Evolutionary conservation across 2,888 invertebrate genomes (phyloP), one percentile per base, ranked within the genome.

Genomic region (Philereme vetulata): DNA sequence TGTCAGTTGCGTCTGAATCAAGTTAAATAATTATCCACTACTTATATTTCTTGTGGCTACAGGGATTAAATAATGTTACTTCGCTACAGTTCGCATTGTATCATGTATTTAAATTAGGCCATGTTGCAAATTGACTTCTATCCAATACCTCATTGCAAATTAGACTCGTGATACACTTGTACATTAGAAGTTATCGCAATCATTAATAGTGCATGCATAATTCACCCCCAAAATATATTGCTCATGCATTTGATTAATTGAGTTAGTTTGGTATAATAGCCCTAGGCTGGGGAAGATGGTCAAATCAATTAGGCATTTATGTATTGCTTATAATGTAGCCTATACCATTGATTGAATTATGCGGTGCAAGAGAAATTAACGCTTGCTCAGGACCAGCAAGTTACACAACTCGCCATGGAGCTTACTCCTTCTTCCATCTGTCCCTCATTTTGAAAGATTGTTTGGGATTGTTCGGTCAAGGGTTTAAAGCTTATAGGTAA

Each of bases 161-260:
- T 57, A 51, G 49, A 43, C 46, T 42, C 45, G 4, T 46, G 52
- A 49, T 46, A 51, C 51, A 51, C 48, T 56, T 45, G 46, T 49
- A 52, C 43, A 49, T 45, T 55, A 32, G 44, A 33, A 53, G 54
- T 44, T 51, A 60, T 57, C 42, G 38, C 46, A 6, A 33, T 21
- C 48, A 55, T 51, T 52, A 57, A 33, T 47, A 36, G 33, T 50
- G 34, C 42, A 51, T 53, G 56, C 53, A 60, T 66, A 55, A 66
- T 62, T 66, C 50, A 50, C 45, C 21, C 46, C 5, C 57, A 56
- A 62, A 62, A 59, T 62, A 53, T 56, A 52, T 58, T 11, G 52
- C 42, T 55, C 59, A 66, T 54, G 51, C 53, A 10, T 56, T 65
- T 62, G 62, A 66, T 61, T 63, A 56, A 63, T 50, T 42, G 54